Base-by-base conservation (phyloP, 2,797 vertebrate genomes). In the Sebastes hopkinsi region DNA sequence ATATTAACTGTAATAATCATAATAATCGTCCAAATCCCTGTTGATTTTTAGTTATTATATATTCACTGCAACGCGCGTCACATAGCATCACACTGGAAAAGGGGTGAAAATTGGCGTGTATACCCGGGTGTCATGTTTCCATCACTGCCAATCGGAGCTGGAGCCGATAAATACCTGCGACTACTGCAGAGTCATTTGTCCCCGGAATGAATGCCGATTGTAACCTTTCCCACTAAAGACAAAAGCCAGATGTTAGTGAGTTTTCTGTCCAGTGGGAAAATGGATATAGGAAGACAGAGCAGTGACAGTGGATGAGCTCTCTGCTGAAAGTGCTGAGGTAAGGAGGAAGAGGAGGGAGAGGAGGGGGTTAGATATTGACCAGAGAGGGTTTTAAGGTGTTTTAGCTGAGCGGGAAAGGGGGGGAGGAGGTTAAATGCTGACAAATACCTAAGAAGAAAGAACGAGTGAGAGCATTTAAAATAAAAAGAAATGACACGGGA, bases 291-390 rank as follows among this genome's bases (percentile, higher is more conserved):
- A 75, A 77, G 66, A 87, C 66, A 58, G 58, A 67, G 70, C 66
- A 71, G 42, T 69, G 75, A 86, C 75, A 86, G 10, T 73, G 67
- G 13, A 80, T 60, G 30, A 75, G 71, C n/a, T 72, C 52, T 80
- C 32, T 76, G 68, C 82, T 70, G 68, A 76, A 85, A 87, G 67
- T 81, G 79, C 85, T 85, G 83, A 89, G 77, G 80, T 85, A 88
- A 85, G 77, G 75, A 73, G 13, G 65, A 71, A 18, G 30, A 56
- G 36, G 38, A 46, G 9, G 38, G 46, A n/a, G n/a, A 2, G 59
- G 68, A 23, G 8, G 52, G 22, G 18, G 32, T 18, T 38, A 54
- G 58, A 77, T 60, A 76, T 72, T 84, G 89, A 88, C 89, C 84
- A 80, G 68, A 75, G 55, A 55, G 76, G 77, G 69, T 83, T 86